A percentile compares a stretch with the other conserved stretches of the same genome.
These are phyloP conservation scores for Synchiropus splendidus DNA, from an alignment of 2,113 vertebrate species.

Conservation along the genomic window DNA sequence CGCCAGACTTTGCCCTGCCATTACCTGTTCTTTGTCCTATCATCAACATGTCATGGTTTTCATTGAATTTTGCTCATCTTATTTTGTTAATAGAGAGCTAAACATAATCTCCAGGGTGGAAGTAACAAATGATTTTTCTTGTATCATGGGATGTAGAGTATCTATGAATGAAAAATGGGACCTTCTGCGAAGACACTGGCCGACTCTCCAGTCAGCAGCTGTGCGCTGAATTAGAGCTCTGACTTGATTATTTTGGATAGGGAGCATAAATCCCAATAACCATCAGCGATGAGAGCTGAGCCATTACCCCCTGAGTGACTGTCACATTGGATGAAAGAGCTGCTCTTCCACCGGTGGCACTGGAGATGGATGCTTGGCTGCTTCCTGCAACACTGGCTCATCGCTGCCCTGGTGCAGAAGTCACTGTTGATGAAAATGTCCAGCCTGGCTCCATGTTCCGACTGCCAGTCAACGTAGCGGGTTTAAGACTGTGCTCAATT, in stretches of 20 bases:
- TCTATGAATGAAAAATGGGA: too few species aligned
- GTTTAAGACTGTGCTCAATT: slow-evolving; percentile 53
- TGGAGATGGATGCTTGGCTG: slow-evolving; percentile 45
- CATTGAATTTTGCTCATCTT: too few species aligned
- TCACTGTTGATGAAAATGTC: slow-evolving; percentile 67
- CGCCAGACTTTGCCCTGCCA: too few species aligned
- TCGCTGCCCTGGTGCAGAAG: slow-evolving; percentile 48
- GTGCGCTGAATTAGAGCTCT: slow-evolving; percentile 1
- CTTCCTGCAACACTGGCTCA: slow-evolving; percentile 28
- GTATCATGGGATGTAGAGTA: too few species aligned
- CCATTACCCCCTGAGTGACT: slow-evolving; percentile 33
- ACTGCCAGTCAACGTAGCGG: too few species aligned
- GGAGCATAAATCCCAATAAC: slow-evolving; percentile 42
- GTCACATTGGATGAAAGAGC: slow-evolving; percentile 32
- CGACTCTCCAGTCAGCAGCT: background rate
- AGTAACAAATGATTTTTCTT: too few species aligned
- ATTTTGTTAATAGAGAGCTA: too few species aligned
- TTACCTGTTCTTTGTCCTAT: too few species aligned
- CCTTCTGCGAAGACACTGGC: too few species aligned
- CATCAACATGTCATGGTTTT: too few species aligned
- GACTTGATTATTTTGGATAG: slow-evolving; percentile 40
- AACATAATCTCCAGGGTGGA: too few species aligned
- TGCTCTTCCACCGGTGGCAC: slow-evolving; percentile 28
- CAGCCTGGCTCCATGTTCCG: slow-evolving; percentile 55
- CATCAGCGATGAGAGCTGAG: slow-evolving; percentile 19